A percentile compares a stretch with the other conserved stretches of the same genome.
These are phyloP conservation scores for Trichonephila clavipes DNA, from an alignment of 1,140 invertebrate species.

Conservation along the genomic window DNA sequence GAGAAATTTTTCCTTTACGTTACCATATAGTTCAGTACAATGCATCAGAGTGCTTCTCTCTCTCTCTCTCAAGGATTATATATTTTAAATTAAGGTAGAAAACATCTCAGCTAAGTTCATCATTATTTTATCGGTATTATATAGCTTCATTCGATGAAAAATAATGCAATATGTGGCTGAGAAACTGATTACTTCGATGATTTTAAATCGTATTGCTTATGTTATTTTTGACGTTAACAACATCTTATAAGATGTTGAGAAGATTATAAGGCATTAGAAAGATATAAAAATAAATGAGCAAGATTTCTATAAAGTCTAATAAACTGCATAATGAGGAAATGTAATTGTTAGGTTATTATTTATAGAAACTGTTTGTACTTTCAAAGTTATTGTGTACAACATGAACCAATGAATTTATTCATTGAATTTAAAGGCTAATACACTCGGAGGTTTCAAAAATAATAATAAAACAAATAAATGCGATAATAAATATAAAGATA, in stretches of 20 bases:
- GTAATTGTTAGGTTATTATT: too few species aligned
- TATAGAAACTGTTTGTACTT: too few species aligned
- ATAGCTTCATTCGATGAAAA: neutral
- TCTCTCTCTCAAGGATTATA: neutral
- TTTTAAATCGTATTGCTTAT: neutral
- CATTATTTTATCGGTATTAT: neutral
- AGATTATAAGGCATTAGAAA: neutral
- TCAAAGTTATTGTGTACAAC: too few species aligned
- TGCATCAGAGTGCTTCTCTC: neutral
- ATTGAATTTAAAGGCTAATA: too few species aligned
- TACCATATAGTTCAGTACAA: neutral
- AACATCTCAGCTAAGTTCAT: neutral
- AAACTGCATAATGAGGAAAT: neutral
- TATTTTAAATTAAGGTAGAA: neutral
- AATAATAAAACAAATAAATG: too few species aligned
- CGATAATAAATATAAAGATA: too few species aligned
- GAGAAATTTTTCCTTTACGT: neutral
- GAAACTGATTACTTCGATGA: neutral
- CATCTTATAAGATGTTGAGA: neutral
- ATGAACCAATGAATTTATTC: too few species aligned
- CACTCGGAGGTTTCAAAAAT: too few species aligned
- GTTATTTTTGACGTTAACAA: neutral
- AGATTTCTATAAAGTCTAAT: neutral
- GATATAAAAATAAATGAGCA: neutral
- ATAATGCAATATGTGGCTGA: neutral